These are phyloP conservation scores for Chelonoidis abingdonii DNA, from an alignment of 2,113 vertebrate species.

Conservation along the genomic window DNA sequence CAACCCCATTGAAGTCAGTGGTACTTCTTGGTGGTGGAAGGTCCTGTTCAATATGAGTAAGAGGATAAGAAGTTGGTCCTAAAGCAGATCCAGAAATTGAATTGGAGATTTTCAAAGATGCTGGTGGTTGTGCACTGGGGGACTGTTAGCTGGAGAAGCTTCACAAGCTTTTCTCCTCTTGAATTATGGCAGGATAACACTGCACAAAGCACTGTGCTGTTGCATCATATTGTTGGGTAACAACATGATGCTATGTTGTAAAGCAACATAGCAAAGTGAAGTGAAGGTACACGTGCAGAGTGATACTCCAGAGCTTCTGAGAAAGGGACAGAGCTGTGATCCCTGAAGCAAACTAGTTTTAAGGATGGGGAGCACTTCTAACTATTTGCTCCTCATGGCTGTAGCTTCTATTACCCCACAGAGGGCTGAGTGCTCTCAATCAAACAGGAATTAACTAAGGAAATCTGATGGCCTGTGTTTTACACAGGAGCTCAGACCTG, in stretches of 20 bases:
- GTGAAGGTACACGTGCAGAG: fast-evolving
- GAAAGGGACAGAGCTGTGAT: background rate
- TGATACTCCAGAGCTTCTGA: background rate
- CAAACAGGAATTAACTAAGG: background rate
- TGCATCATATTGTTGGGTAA: background rate
- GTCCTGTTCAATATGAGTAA: background rate
- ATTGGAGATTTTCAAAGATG: background rate
- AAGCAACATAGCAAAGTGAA: background rate
- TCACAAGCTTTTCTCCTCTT: slow-evolving; percentile 46
- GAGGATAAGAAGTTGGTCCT: background rate
- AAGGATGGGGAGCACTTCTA: background rate
- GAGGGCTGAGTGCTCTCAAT: background rate
- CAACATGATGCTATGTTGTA: background rate
- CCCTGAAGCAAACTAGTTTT: background rate
- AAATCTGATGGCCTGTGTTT: background rate
- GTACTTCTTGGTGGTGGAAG: background rate
- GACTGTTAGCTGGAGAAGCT: background rate
- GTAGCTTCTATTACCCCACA: background rate
- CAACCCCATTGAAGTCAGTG: background rate
- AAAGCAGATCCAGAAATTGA: background rate
- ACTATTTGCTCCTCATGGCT: background rate
- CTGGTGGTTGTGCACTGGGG: background rate
- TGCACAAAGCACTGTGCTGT: background rate
- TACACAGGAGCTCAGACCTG: background rate
- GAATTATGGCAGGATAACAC: slow-evolving; percentile 18